Base-by-base conservation (phyloP, 2,797 vertebrate species). In the Melanotaenia pygmaea region DNA sequence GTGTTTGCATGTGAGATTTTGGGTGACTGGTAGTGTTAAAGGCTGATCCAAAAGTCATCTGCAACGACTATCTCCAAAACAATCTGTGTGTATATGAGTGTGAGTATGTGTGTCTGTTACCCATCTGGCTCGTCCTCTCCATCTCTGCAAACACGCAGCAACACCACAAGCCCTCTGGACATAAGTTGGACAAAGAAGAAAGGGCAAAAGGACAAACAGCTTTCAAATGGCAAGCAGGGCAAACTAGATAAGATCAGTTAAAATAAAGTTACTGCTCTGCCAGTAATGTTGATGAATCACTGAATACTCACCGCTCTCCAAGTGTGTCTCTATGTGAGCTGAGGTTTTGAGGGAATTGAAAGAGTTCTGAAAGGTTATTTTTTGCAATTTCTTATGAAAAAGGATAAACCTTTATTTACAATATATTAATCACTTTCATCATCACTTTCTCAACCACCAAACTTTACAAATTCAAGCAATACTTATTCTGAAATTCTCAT, bases 261-360 rank as follows among this genome's bases (percentile, higher is more conserved):
- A 87, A 90, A 90, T 89, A 81, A 88, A 87, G 88, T 90, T 88
- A 81, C 76, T 79, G 81, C 79, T 85, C 82, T 89, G 86, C 86
- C 83, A 54, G 88, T 89, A 89, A 89, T 77, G 72, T 84, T 82
- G 85, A 87, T 92, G 87, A 92, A 86, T 88, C 88, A 84, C 81
- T 40, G 77, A 72, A 69, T 14, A 83, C 62, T 85, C 81, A 81
- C 60, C 70, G 82, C 20, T 74, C 67, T 26, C 26, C 2, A 26
- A 26, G 68, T 66, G 53, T 82, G 74, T 73, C 5, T 62, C 38
- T 80, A 38, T 67, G 61, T 70, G 59, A 56, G 61, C 50, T 45
- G 61, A 18, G 16, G 20, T 50, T 69, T 43, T 58, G 50, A 64
- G 35, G 18, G 13, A 62, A 71, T 22, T 62, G 26, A 24, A 64